Conservation (phyloP, 2,888 invertebrate genomes). For the Melanargia galathea region DNA sequence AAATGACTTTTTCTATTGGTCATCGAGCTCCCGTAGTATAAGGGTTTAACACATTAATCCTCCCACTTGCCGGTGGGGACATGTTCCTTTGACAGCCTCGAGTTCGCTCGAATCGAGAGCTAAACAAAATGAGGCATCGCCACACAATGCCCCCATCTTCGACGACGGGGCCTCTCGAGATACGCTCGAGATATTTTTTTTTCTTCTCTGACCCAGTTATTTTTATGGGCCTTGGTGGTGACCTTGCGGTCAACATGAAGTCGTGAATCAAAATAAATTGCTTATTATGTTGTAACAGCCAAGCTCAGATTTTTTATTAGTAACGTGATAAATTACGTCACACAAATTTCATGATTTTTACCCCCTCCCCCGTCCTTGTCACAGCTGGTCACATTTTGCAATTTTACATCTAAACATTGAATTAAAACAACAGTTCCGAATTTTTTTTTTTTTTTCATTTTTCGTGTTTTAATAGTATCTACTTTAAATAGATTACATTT, state of each 20-base stretch:
- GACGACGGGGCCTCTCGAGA: constrained; percentile 32
- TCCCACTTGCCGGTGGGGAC: constrained; percentile 30
- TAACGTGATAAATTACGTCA: too few relatives aligned
- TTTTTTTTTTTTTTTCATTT: too few relatives aligned
- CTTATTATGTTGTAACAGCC: not conserved
- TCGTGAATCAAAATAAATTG: constrained; percentile 7
- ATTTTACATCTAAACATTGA: too few relatives aligned
- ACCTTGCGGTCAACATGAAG: constrained; percentile 9
- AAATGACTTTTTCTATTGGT: too few relatives aligned
- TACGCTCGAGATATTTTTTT: constrained; percentile 31
- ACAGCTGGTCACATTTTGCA: too few relatives aligned
- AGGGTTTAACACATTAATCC: constrained; percentile 32
- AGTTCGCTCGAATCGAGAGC: constrained; percentile 49
- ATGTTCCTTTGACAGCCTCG: constrained; percentile 48
- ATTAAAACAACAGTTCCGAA: too few relatives aligned
- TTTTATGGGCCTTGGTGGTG: constrained; percentile 30
- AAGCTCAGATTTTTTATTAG: not conserved
- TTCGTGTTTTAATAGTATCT: too few relatives aligned
- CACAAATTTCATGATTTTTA: too few relatives aligned
- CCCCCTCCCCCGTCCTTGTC: too few relatives aligned
- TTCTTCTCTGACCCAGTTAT: constrained; percentile 38
- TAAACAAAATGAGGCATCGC: constrained; percentile 64
- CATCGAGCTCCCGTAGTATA: constrained; percentile 15
- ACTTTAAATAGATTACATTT: too few relatives aligned
- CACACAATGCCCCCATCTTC: constrained; percentile 42